phyloP scores from a whole-genome alignment of 2,888 invertebrate genomes.

The Metacarcinus magister region DNA sequence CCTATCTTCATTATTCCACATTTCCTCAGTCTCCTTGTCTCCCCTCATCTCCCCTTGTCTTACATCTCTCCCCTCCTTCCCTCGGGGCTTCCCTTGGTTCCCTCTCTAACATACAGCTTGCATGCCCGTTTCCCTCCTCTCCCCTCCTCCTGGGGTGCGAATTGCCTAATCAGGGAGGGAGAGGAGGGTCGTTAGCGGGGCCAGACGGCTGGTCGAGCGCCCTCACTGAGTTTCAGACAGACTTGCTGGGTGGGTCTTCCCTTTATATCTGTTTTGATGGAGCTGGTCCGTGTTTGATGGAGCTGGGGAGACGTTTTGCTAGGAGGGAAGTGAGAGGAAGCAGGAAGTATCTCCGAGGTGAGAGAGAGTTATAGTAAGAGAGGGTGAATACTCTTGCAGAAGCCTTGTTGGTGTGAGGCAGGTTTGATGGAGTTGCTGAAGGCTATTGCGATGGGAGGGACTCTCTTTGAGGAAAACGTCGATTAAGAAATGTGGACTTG shows the following conservation, averaged over 20 bases:
- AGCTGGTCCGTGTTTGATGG: slow-evolving; percentile 55
- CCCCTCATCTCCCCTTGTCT: slow-evolving; percentile 36
- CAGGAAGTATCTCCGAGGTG: neutral
- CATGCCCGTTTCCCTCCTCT: slow-evolving; percentile 49
- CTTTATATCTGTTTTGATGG: slow-evolving; percentile 19
- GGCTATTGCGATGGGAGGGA: neutral
- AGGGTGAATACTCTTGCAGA: neutral
- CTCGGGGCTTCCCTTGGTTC: neutral
- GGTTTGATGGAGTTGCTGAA: neutral
- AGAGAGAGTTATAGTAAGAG: neutral
- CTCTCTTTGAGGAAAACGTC: neutral
- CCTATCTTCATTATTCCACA: slow-evolving; percentile 21
- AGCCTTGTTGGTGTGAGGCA: neutral
- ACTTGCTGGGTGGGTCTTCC: neutral
- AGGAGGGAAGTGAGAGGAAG: neutral
- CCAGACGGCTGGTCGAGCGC: slow-evolving; percentile 27
- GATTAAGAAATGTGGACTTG: neutral
- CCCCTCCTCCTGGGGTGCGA: slow-evolving; percentile 55
- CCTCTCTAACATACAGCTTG: slow-evolving; percentile 63
- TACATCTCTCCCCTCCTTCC: slow-evolving; percentile 23
- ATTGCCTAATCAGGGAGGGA: slow-evolving; percentile 64
- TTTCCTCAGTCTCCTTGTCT: neutral
- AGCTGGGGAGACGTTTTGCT: neutral
- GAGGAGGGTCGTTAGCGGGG: slow-evolving; percentile 52
- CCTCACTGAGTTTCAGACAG: slow-evolving; percentile 22